A percentile compares a stretch with the other conserved stretches of the same genome.
Evolutionary conservation across 1,140 invertebrate species (phyloP).

Genomic region (Drosophila orena): DNA sequence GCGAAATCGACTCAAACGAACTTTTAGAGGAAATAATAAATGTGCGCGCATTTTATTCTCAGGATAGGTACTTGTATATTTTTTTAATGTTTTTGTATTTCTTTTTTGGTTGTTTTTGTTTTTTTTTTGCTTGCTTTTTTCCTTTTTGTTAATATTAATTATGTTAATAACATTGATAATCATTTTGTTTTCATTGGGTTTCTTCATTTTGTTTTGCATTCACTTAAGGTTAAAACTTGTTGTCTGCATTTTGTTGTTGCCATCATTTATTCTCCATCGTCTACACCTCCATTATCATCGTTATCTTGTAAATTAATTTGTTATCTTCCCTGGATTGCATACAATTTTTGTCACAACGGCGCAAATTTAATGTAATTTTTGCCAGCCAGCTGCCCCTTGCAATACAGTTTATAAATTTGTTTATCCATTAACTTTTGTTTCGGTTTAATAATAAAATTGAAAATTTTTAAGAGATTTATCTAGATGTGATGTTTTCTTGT

Average conservation of each 20-base stretch:
- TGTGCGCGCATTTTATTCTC: conserved; percentile 81
- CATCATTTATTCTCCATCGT: conserved; percentile 24
- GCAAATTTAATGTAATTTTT: conserved; percentile 58
- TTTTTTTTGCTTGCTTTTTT: conserved; percentile 55
- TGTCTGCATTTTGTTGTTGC: conserved; percentile 64
- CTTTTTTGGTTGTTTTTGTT: conserved; percentile 65
- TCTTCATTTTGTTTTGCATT: conserved; percentile 57
- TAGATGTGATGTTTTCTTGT: conserved; percentile 76
- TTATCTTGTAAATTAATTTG: conserved; percentile 73
- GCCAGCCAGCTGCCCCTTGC: conserved; percentile 61
- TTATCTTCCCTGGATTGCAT: conserved; percentile 64
- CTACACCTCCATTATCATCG: conserved; percentile 28
- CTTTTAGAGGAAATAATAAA: conserved; percentile 82
- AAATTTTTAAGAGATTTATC: conserved; percentile 83
- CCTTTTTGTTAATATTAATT: conserved; percentile 78
- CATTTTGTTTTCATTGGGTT: conserved; percentile 63
- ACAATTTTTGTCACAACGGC: conserved; percentile 64
- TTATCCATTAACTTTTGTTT: conserved; percentile 75
- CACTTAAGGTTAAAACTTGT: conserved; percentile 77
- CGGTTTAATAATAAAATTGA: conserved; percentile 82
- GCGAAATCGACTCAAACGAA: conserved; percentile 54
- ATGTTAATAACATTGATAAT: conserved; percentile 83
- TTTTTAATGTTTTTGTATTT: conserved; percentile 78
- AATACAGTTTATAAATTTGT: conserved; percentile 76
- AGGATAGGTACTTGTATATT: conserved; percentile 83